These are phyloP conservation scores for Drosophila falleni DNA, from an alignment of 2,888 invertebrate genomes.

Conservation along the genomic window DNA sequence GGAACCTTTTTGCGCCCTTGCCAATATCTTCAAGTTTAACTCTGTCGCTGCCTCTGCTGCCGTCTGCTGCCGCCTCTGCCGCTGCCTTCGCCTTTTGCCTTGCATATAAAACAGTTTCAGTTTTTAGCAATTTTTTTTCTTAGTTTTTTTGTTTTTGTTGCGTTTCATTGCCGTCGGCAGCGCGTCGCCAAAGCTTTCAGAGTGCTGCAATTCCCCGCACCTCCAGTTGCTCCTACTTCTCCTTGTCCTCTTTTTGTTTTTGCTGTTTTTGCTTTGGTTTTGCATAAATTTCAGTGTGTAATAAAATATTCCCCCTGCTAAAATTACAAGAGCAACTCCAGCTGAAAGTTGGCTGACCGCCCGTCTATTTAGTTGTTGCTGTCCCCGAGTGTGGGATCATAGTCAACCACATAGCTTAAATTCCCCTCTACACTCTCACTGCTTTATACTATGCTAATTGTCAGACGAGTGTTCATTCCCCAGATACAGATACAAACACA, in stretches of 20 bases:
- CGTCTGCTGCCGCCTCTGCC: conserved; percentile 2
- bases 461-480: not conserved
- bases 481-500: not conserved
- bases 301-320: conserved; percentile 77
- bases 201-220: conserved; percentile 20
- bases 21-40: conserved; percentile 48
- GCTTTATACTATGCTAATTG: conserved; percentile 17
- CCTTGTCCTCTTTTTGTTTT: conserved; percentile 49
- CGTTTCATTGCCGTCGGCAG: conserved; percentile 71
- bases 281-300: conserved; percentile 78
- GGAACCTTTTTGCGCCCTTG: conserved; percentile 79
- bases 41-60: conserved; percentile 6
- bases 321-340: conserved; percentile 59
- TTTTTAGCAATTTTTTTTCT: conserved; percentile 51
- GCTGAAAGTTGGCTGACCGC: conserved; percentile 38
- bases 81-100: conserved; percentile 47
- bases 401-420: conserved; percentile 1
- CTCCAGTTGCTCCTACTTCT: conserved; percentile 15
- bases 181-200: conserved; percentile 79
- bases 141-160: conserved; percentile 39
- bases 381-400: conserved; percentile 4
- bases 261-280: conserved; percentile 53
- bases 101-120: conserved; percentile 79
- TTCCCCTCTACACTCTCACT: not conserved
- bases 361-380: conserved; percentile 13